A percentile compares a stretch with the other conserved stretches of the same genome.
phyloP scores from a whole-genome alignment of 2,113 vertebrate genomes.

The Pongo pygmaeus region DNA sequence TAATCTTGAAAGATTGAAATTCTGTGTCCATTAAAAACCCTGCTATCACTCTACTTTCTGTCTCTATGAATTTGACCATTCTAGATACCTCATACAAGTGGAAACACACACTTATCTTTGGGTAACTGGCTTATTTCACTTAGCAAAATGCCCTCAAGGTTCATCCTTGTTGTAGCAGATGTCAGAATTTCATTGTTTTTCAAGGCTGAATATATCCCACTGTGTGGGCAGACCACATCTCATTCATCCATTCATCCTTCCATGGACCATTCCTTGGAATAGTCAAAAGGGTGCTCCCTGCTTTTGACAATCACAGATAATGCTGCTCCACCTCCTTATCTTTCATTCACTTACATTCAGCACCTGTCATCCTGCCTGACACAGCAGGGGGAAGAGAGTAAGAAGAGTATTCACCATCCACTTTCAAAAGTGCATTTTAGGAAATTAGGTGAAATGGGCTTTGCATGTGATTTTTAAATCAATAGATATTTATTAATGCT shows the following conservation, averaged over 20 bases:
- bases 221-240: too few species aligned
- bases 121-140: not conserved
- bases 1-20: not conserved
- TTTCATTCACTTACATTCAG: not conserved
- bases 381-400: not conserved
- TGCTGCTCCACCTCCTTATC: not conserved
- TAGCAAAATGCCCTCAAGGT: not conserved
- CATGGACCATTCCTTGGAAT: not conserved
- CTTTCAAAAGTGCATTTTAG: not conserved
- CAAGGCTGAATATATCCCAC: not conserved
- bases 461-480: not conserved
- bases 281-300: not conserved
- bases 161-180: not conserved
- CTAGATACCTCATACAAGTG: not conserved
- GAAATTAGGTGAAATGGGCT: not conserved
- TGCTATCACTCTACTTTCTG: not conserved
- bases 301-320: not conserved
- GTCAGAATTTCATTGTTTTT: not conserved
- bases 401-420: not conserved
- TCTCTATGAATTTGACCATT: not conserved
- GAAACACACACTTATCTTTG: not conserved
- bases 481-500: not conserved
- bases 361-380: not conserved
- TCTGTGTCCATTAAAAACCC: not conserved
- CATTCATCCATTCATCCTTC: not conserved